Evolutionary conservation across 1,140 invertebrate genomes (phyloP), one percentile per base, ranked within the genome.

Genomic region (Meloidogyne exigua): DNA sequence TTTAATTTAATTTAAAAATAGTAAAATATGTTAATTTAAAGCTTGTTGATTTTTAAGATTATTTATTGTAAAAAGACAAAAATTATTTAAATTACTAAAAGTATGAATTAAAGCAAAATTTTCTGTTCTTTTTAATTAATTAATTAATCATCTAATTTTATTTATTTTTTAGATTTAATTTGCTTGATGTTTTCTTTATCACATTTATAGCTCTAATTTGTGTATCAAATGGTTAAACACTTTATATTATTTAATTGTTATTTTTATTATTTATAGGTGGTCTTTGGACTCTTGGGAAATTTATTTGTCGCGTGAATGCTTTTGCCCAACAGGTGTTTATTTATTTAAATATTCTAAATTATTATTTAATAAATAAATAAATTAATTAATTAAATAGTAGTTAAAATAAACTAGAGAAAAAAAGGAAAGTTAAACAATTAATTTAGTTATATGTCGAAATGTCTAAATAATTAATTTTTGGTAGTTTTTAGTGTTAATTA

Each of bases 231-330:
- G 39, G 32, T 72, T 23, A 42, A n/a, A n/a, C n/a, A n/a, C n/a
- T n/a, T 62, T n/a, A 15, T 57, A 23, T n/a, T 21, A 21, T 28
- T 75, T 7, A 63, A 28, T 76, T 18, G n/a, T 7, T 25, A 36
- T 23, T 7, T 5, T 44, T 64, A 39, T 10, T 76, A 18, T 28
- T 25, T 39, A 21, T 32, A 36, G 69, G 81, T 49, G 77, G 72
- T 23, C 66, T 42, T 26, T 82, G 80, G 80, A 68, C 65, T 11
- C 79, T 82, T 62, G 80, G 80, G 2, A 76, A 81, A 57, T 32
- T 18, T 21, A 23, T 82, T 21, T 82, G 80, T 32, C 78, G 81
- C 26, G 26, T 75, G 23, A 82, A 82, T 64, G 81, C 80, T n/a
- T 80, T 67, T n/a, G 67, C 77, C 12, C 80, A 82, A 72, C 64